phyloP scores from a whole-genome alignment of 2,797 vertebrate genomes.

The Onychomys leucogaster region DNA sequence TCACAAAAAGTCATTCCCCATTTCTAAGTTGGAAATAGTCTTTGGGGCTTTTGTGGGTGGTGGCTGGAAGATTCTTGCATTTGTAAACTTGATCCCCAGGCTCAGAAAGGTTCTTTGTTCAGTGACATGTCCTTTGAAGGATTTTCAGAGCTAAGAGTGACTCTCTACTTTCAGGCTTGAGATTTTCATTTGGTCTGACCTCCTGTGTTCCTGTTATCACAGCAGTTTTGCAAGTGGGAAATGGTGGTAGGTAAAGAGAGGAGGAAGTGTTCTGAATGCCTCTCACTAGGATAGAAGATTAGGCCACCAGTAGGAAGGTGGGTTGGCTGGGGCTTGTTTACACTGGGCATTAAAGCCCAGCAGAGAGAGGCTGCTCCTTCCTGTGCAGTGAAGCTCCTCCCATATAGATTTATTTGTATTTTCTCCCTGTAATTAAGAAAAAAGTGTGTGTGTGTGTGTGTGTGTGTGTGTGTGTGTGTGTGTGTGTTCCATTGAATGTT shows the following conservation, averaged over 20 bases:
- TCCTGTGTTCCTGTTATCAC: neutral
- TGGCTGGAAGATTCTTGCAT: neutral
- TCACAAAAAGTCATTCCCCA: neutral
- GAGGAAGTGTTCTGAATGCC: neutral
- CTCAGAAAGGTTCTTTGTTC: neutral
- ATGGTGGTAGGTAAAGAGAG: neutral
- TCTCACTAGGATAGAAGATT: neutral
- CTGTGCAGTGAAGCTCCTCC: neutral
- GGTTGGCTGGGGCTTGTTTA: neutral
- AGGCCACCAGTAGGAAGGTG: neutral
- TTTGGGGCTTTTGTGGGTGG: neutral
- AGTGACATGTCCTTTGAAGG: neutral
- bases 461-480: neutral
- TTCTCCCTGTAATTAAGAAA: neutral
- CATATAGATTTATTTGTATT: neutral
- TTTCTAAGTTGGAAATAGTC: neutral
- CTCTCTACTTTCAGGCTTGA: neutral
- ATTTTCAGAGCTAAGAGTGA: neutral
- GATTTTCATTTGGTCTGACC: neutral
- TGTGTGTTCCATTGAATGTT: neutral
- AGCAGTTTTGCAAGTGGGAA: neutral
- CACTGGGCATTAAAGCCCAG: neutral
- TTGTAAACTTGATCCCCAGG: neutral
- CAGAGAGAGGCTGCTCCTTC: neutral
- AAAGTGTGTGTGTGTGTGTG: neutral